Conservation (phyloP, 2,888 invertebrate species). For the Drosophila nr. perissopoda region DNA sequence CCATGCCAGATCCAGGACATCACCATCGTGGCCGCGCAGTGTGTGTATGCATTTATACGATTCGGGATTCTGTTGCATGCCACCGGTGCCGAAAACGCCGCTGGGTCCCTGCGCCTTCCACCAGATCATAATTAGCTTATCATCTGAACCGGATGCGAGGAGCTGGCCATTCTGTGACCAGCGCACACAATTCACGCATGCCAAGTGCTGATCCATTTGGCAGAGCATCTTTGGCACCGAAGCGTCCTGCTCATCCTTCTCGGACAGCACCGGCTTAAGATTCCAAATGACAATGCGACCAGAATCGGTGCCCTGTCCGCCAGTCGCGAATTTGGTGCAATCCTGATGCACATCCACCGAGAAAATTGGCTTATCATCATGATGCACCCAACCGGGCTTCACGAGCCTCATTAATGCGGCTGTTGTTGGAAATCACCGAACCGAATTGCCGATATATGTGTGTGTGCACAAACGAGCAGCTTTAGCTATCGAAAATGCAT, state of each 20-base stretch:
- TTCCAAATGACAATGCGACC: slow-evolving; percentile 98
- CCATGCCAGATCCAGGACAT: slow-evolving; percentile 98
- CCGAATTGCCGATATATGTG: slow-evolving; percentile 1
- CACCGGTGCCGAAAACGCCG: slow-evolving; percentile 87
- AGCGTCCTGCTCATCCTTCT: slow-evolving; percentile 91
- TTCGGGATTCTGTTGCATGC: slow-evolving; percentile 92
- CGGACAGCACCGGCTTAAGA: slow-evolving; percentile 92
- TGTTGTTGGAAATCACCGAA: slow-evolving; percentile 25
- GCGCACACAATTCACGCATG: slow-evolving; percentile 98
- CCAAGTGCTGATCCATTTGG: slow-evolving; percentile 98
- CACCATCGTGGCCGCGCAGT: slow-evolving; percentile 95
- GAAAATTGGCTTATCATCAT: slow-evolving; percentile 97
- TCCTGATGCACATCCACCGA: slow-evolving; percentile 99
- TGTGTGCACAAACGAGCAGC: background rate
- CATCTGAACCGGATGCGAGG: slow-evolving; percentile 97
- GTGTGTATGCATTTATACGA: slow-evolving; percentile 96
- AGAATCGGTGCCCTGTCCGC: slow-evolving; percentile 95
- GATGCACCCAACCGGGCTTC: slow-evolving; percentile 96
- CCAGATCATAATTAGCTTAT: slow-evolving; percentile 98
- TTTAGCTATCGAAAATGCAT: background rate
- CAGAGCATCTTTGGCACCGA: slow-evolving; percentile 96
- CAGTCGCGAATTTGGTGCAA: slow-evolving; percentile 96
- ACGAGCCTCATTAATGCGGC: slow-evolving; percentile 90
- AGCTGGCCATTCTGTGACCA: slow-evolving; percentile 96
- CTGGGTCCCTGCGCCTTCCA: slow-evolving; percentile 87